Base-by-base conservation (phyloP, 2,113 vertebrate species). In the Motacilla alba region DNA sequence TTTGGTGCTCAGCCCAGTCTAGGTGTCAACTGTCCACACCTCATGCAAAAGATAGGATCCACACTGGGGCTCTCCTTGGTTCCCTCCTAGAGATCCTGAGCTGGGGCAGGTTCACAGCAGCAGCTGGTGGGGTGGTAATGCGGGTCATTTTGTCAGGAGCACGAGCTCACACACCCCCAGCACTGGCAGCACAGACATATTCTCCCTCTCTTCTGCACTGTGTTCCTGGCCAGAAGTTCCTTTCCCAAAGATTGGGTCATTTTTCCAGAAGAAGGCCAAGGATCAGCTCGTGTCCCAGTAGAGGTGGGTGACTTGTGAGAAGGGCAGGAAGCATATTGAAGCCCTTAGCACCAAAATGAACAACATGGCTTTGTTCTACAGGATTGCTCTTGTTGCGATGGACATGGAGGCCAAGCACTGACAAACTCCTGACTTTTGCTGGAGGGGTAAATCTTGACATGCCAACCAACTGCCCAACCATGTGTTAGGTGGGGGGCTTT, bases 401-500 rank as follows among this genome's bases (percentile, higher is more conserved):
- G 75, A 63, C 18, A 7, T 50, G 17, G 41, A 43, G 44, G 44
- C 52, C 23, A 31, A 90, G 44, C 27, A 50, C 24, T 59, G 82
- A 67, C 37, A 67, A 53, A 59, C n/a, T 87, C 63, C 44, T 87
- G 47, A 19, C 58, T 68, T 84, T 49, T 23, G 33, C 15, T 9
- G 4, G 24, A 11, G 39, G 12, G 1, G 20, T 15, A 47, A 44
- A 37, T 53, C n/a, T 60, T 73, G 67, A 44, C 41, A 7, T 27
- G 15, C 21, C 76, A 59, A 1, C 41, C 56, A 68, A 19, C 35
- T 69, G 53, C 24, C 28, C 9, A 22, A 60, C 41, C 15, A 4
- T 1, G 24, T 19, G n/a, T 44, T 1, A 2, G 39, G 3, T 3
- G 3, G 15, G 16, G 11, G 5, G 2, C 23, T 60, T 83, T 73